Conservation (phyloP, 2,797 vertebrate genomes). For the Caiman crocodilus region DNA sequence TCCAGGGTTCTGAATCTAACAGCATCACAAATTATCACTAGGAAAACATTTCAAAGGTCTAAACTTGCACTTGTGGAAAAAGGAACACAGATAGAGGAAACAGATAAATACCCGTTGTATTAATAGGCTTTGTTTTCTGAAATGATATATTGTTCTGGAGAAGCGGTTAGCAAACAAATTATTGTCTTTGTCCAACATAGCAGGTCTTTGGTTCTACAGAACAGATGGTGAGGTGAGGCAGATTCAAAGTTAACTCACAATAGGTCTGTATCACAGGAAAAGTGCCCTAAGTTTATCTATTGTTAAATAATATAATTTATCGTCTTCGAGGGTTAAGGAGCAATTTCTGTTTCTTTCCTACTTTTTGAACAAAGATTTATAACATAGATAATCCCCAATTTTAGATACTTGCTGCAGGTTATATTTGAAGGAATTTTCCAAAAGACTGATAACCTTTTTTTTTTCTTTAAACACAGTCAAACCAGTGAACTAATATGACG, state of each 20-base stretch:
- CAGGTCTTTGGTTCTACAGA: conserved; percentile 73
- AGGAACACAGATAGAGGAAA: conserved; percentile 85
- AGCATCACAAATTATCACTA: conserved; percentile 63
- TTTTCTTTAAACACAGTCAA: conserved; percentile 69
- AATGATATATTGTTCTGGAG: conserved; percentile 84
- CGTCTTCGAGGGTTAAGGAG: conserved; percentile 88
- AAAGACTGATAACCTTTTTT: conserved; percentile 72
- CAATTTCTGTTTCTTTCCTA: conserved; percentile 81
- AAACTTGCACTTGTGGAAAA: conserved; percentile 78
- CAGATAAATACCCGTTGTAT: conserved; percentile 81
- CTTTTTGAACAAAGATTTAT: conserved; percentile 80
- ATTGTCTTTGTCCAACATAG: conserved; percentile 72
- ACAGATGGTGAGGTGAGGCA: conserved; percentile 74
- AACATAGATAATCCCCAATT: conserved; percentile 81
- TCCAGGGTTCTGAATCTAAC: conserved; percentile 45
- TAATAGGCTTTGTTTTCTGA: conserved; percentile 82
- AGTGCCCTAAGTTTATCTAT: conserved; percentile 87
- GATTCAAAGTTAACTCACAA: conserved; percentile 85
- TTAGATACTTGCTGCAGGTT: conserved; percentile 77
- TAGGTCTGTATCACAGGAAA: conserved; percentile 89
- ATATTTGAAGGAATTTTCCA: conserved; percentile 71
- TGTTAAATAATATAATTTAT: conserved; percentile 97
- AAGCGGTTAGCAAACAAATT: conserved; percentile 82
- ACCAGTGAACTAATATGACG: conserved; percentile 78
- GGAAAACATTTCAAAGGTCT: conserved; percentile 61